Conservation (phyloP, 2,797 vertebrate genomes). For the Acipenser oxyrinchus region DNA sequence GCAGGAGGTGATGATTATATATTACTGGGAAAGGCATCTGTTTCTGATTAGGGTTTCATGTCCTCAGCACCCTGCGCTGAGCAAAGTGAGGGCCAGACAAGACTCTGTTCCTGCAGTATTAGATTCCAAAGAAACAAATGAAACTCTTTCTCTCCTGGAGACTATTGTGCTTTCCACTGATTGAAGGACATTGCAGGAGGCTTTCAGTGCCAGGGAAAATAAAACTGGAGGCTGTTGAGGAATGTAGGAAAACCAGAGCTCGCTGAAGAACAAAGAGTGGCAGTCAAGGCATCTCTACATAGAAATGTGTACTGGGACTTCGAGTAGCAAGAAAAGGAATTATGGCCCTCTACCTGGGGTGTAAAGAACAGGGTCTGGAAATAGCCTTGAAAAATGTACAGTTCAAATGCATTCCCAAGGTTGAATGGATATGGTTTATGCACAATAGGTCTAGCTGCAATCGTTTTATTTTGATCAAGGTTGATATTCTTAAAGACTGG, state of each 20-base stretch:
- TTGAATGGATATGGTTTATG: too few species aligned
- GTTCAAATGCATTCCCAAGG: too few species aligned
- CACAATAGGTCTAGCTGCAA: too few species aligned
- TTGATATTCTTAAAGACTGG: too few species aligned
- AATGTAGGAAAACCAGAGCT: constrained; percentile 42
- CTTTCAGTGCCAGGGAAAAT: constrained; percentile 56
- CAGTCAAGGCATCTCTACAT: constrained; percentile 18
- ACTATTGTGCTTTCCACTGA: constrained; percentile 52
- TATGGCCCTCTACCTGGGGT: not conserved
- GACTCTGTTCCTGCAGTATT: constrained; percentile 41
- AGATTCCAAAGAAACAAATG: constrained; percentile 47
- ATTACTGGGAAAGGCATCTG: constrained; percentile 29
- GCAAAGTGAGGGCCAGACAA: constrained; percentile 37
- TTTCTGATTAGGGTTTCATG: constrained; percentile 54
- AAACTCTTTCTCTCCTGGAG: constrained; percentile 45
- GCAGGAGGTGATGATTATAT: constrained; percentile 33
- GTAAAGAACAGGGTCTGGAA: too few species aligned
- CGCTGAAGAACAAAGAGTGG: constrained; percentile 29
- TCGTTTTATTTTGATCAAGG: too few species aligned
- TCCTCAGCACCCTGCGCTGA: constrained; percentile 36
- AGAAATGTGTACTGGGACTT: constrained; percentile 2
- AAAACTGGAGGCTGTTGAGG: constrained; percentile 44
- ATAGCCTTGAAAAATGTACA: too few species aligned
- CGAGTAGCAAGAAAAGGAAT: constrained; percentile 3
- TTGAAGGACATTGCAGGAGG: constrained; percentile 45